Percentiles rank a stretch among this genome's conserved stretches.
phyloP scores from a whole-genome alignment of 2,113 vertebrate genomes.

The Odontophorus gujanensis region DNA sequence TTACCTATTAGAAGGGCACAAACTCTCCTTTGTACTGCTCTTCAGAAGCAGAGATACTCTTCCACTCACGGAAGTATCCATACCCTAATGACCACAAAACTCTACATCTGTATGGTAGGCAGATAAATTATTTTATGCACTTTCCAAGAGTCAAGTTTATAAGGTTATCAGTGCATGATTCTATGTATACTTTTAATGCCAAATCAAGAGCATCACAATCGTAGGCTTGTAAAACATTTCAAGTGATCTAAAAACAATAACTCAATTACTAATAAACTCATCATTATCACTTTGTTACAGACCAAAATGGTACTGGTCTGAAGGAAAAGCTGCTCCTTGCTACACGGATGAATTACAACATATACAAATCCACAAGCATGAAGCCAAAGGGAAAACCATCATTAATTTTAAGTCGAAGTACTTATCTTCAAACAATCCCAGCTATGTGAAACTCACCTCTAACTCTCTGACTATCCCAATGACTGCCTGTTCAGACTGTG shows the following conservation, averaged over 20 bases:
- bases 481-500: constrained; percentile 81
- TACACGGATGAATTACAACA: background rate
- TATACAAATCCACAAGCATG: background rate
- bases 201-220: background rate
- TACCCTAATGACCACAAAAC: background rate
- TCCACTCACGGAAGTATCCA: background rate
- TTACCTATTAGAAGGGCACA: background rate
- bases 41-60: background rate
- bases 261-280: background rate
- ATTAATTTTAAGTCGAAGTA: background rate
- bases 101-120: background rate
- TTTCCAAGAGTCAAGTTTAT: background rate
- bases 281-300: background rate
- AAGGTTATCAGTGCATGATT: background rate
- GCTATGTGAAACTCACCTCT: constrained; percentile 77
- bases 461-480: constrained; percentile 82
- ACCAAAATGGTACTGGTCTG: background rate
- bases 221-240: background rate
- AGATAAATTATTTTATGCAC: background rate
- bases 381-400: background rate
- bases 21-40: background rate
- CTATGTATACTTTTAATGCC: background rate
- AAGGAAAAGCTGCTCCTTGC: background rate
- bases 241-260: background rate
- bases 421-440: background rate